Conservation (phyloP, 2,888 invertebrate genomes). For the Drosophila affinis region DNA sequence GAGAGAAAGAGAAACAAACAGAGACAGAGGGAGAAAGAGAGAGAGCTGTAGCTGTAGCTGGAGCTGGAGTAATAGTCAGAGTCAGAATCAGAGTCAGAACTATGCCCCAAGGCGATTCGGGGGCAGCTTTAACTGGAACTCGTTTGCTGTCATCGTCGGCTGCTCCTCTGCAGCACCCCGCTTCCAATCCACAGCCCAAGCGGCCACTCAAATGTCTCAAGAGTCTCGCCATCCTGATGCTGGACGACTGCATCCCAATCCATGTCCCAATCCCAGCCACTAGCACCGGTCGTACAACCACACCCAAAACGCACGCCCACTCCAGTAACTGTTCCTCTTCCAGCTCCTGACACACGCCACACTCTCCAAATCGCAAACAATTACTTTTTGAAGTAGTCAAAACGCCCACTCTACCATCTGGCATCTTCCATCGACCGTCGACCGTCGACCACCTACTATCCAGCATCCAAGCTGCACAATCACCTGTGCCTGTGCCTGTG, state of each 20-base stretch:
- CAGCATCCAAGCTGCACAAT: constrained; percentile 32
- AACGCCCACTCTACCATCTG: constrained; percentile 8
- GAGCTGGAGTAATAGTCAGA: not conserved
- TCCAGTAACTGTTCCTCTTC: constrained; percentile 27
- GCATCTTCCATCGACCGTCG: constrained; percentile 10
- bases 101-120: constrained; percentile 38
- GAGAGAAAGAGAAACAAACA: constrained; percentile 2
- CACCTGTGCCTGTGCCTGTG: constrained; percentile 47
- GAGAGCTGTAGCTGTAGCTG: not conserved
- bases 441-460: not conserved
- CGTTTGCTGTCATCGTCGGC: constrained; percentile 46
- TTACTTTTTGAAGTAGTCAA: constrained; percentile 78
- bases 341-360: constrained; percentile 60
- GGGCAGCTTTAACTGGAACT: constrained; percentile 60
- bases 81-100: constrained; percentile 2
- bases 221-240: constrained; percentile 56
- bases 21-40: constrained; percentile 12
- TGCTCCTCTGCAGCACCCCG: constrained; percentile 1
- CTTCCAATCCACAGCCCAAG: constrained; percentile 38
- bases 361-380: constrained; percentile 80
- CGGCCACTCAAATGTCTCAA: constrained; percentile 77
- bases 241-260: constrained; percentile 43
- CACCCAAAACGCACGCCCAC: constrained; percentile 32
- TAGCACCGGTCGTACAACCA: not conserved
- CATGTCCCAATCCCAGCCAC: not conserved